A percentile compares a stretch with the other conserved stretches of the same genome.
These are phyloP conservation scores for Sminthurides aquaticus DNA, from an alignment of 2,888 invertebrate genomes.

Conservation along the genomic window DNA sequence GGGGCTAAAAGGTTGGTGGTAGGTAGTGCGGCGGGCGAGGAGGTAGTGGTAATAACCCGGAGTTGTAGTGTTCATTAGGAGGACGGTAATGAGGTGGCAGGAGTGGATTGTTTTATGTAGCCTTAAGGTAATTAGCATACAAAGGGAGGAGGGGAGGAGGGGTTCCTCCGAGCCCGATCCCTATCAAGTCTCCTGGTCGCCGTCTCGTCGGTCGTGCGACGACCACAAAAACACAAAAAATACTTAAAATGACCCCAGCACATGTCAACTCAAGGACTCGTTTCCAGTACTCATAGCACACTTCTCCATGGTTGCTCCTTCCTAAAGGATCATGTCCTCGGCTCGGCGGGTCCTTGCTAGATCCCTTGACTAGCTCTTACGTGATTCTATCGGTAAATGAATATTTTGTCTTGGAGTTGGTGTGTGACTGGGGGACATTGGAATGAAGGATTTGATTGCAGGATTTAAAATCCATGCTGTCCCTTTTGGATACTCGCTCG, in stretches of 20 bases:
- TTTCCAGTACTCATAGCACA: constrained; percentile 11
- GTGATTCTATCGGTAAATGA: no score
- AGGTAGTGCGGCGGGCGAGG: no score
- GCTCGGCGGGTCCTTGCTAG: no score
- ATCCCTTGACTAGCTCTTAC: no score
- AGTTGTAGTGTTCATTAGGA: constrained; percentile 42
- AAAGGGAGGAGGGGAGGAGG: constrained; percentile 39
- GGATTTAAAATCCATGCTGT: no score
- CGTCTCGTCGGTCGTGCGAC: constrained; percentile 42
- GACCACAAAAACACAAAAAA: constrained; percentile 28
- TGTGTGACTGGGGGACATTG: no score
- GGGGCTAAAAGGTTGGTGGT: no score
- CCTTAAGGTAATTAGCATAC: constrained; percentile 43
- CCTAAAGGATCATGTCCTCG: no score
- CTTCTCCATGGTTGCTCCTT: background rate
- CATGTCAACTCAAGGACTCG: constrained; percentile 30
- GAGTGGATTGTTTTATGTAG: constrained; percentile 36
- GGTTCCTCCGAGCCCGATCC: constrained; percentile 35
- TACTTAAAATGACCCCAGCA: constrained; percentile 35
- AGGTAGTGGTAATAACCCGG: constrained; percentile 38
- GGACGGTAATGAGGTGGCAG: constrained; percentile 40
- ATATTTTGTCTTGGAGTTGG: no score
- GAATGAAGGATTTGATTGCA: no score
- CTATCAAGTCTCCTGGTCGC: constrained; percentile 43
- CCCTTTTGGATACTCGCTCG: no score